Conservation (phyloP, 1,140 invertebrate genomes). For the Dreissena rostriformis region DNA sequence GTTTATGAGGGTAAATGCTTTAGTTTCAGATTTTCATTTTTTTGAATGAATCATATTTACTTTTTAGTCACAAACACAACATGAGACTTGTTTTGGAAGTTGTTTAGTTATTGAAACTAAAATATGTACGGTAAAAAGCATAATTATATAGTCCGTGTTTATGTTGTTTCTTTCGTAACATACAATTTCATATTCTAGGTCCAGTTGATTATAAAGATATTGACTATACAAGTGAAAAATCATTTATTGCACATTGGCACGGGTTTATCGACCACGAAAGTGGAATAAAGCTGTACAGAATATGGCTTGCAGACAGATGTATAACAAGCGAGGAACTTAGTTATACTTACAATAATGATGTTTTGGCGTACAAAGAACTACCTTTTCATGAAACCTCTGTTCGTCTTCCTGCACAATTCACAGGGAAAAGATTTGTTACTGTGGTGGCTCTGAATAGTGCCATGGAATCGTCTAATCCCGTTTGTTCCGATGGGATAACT, state of each 20-base stretch:
- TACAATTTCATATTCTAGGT: conserved; percentile 24
- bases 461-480: conserved; percentile 57
- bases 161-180: neutral
- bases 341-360: neutral
- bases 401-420: conserved; percentile 20
- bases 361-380: neutral
- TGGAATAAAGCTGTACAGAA: conserved; percentile 58
- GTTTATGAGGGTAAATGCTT: conserved; percentile 53
- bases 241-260: conserved; percentile 56
- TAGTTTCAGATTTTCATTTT: neutral
- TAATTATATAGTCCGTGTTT: neutral
- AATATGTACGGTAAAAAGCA: neutral
- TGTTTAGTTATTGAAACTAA: neutral
- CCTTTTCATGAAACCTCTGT: conserved; percentile 3
- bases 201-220: conserved; percentile 46
- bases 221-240: conserved; percentile 61
- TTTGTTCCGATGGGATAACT: conserved; percentile 62
- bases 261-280: conserved; percentile 69
- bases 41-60: neutral
- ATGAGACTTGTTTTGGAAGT: neutral
- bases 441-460: conserved; percentile 63
- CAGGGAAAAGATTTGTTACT: conserved; percentile 45
- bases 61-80: neutral
- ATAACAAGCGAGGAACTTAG: conserved; percentile 35
- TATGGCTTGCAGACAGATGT: conserved; percentile 51